Evolutionary conservation across 2,797 vertebrate genomes (phyloP), one percentile per base, ranked within the genome.

Genomic region (Columba guinea): DNA sequence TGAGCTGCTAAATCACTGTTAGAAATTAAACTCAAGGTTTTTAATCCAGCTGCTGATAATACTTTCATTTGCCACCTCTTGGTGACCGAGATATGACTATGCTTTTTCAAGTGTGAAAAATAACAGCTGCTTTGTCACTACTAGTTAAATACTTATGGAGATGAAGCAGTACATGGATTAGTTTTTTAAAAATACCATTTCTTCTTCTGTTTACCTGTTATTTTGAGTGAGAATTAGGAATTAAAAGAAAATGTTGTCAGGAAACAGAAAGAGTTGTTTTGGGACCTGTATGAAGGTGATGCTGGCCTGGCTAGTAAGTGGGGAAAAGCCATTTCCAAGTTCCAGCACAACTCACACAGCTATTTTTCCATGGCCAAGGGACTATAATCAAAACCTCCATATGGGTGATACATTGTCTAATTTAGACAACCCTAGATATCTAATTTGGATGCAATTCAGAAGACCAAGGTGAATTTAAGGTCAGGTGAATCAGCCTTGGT

Each of bases 111-210:
- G 81, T 71, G 88, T 77, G 74, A 92, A 92, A 94, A 90, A 65
- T 84, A 92, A 10, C 77, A 88, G 41, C 77, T 94, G 84, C 68
- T 92, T 92, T 90, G 78, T 91, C 68, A 70, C 59, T 86, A 39
- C 35, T 65, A 55, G 67, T 82, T 89, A 79, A 53, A 63, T 73
- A 68, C 71, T 67, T 85, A 34, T 6, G 14, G 26, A 63, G 49
- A 82, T 63, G 39, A 44, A 77, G n/a, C 9, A 49, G 30, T 75
- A 62, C 32, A 44, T 26, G 32, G 28, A 60, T 85, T 55, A 5
- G 34, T 94, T 89, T 74, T 67, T 27, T 46, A 10, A 46, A 46
- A 39, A 39, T 39, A 39, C 19, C 19, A 15, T 80, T 68, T 87
- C 23, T 85, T 3, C 41, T 87, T 83, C 39, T 1, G 0, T 64